These are phyloP conservation scores for Anniella stebbinsi DNA, from an alignment of 2,797 vertebrate genomes.

Conservation along the genomic window DNA sequence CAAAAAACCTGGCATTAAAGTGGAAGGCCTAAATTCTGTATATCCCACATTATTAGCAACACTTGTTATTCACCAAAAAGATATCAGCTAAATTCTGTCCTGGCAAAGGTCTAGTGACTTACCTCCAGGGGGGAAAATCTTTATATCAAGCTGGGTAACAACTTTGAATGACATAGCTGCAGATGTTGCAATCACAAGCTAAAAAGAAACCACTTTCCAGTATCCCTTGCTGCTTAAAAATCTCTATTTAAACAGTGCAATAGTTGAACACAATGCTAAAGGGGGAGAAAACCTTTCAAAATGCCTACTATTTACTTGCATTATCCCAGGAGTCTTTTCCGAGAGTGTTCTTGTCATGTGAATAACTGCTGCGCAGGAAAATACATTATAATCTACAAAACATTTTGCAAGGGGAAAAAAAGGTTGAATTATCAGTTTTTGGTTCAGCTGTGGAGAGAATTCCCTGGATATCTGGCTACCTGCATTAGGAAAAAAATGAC, in stretches of 20 bases:
- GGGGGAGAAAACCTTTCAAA: conserved; percentile 48
- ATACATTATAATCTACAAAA: conserved; percentile 47
- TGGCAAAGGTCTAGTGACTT: neutral
- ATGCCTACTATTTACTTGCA: conserved; percentile 53
- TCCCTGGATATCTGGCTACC: conserved; percentile 15
- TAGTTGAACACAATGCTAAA: conserved; percentile 44
- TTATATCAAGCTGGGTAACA: conserved; percentile 28
- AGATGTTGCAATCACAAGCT: conserved; percentile 20
- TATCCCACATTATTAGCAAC: neutral
- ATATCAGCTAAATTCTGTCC: neutral
- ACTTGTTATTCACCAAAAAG: neutral
- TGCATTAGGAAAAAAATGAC: neutral
- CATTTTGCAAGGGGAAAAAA: neutral
- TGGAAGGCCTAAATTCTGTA: neutral
- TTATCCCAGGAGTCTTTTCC: conserved; percentile 49
- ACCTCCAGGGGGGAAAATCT: neutral
- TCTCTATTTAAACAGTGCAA: conserved; percentile 58
- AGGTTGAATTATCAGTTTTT: conserved; percentile 22
- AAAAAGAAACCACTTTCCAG: conserved; percentile 54
- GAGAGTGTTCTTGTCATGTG: conserved; percentile 46
- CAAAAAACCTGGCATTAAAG: neutral
- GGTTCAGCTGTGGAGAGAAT: conserved; percentile 22
- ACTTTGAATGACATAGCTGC: conserved; percentile 16
- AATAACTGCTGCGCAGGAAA: conserved; percentile 54
- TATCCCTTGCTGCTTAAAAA: conserved; percentile 49